Evolutionary conservation across 2,113 vertebrate genomes (phyloP).

Genomic region (Nycticorax nycticorax): DNA sequence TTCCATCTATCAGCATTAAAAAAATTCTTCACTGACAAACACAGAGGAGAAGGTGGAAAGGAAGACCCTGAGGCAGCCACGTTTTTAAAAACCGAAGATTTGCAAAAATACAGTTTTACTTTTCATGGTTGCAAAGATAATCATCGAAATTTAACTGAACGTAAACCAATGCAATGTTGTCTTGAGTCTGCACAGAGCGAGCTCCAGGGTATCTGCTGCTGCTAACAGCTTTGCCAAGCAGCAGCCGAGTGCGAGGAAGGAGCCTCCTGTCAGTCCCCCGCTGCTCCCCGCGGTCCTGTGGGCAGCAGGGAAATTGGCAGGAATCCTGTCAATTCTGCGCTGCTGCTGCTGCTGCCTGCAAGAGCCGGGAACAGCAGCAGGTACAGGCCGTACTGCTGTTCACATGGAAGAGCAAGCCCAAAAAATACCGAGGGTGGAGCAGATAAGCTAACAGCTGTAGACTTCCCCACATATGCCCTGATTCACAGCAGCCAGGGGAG

Average conservation of each 20-base stretch:
- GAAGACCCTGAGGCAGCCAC: background rate
- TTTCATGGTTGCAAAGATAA: background rate
- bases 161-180: background rate
- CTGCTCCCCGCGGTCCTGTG: background rate
- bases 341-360: background rate
- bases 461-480: background rate
- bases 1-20: background rate
- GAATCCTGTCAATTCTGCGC: background rate
- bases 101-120: background rate
- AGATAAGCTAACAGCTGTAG: background rate
- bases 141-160: background rate
- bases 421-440: background rate
- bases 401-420: background rate
- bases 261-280: background rate
- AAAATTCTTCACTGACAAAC: background rate
- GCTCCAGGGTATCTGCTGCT: background rate
- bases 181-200: background rate
- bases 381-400: background rate
- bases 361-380: conserved; percentile 10
- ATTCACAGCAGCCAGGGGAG: background rate
- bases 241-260: background rate
- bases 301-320: background rate
- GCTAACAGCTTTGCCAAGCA: conserved; percentile 4
- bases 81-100: background rate
- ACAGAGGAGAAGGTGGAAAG: background rate